A percentile compares a stretch with the other conserved stretches of the same genome.
Conservation (phyloP, 1,140 invertebrate genomes). For the Drosophila melanogaster region DNA sequence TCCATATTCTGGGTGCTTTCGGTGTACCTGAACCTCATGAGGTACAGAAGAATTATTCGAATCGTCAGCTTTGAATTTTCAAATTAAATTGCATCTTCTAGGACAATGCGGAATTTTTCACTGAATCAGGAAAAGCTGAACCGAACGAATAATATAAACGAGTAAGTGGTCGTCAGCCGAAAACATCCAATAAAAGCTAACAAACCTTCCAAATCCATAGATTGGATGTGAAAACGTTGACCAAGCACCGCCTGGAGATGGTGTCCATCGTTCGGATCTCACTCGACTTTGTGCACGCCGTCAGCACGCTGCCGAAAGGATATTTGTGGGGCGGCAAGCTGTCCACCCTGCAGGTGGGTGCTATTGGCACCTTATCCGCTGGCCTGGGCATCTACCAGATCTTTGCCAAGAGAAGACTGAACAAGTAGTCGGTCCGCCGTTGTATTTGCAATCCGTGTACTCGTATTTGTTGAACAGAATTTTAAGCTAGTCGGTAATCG, state of each 20-base stretch:
- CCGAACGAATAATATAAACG: slow-evolving; percentile 56
- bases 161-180: slow-evolving; percentile 49
- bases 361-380: slow-evolving; percentile 90
- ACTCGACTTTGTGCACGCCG: slow-evolving; percentile 91
- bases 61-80: too few species aligned
- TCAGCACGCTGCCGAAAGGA: slow-evolving; percentile 92
- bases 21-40: slow-evolving; percentile 87
- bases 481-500: slow-evolving; percentile 42
- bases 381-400: slow-evolving; percentile 87
- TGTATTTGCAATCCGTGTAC: slow-evolving; percentile 24
- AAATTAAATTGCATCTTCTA: not conserved
- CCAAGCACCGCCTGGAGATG: slow-evolving; percentile 86
- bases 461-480: slow-evolving; percentile 41
- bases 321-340: slow-evolving; percentile 91
- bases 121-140: slow-evolving; percentile 85
- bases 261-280: slow-evolving; percentile 88
- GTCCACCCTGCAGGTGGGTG: slow-evolving; percentile 89
- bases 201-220: slow-evolving; percentile 29
- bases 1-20: slow-evolving; percentile 92
- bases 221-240: slow-evolving; percentile 82
- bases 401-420: slow-evolving; percentile 78
- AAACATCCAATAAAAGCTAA: not conserved
- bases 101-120: slow-evolving; percentile 85
- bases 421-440: slow-evolving; percentile 43
- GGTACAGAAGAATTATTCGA: slow-evolving; percentile 12